A percentile compares a stretch with the other conserved stretches of the same genome.
Evolutionary conservation across 1,140 invertebrate species (phyloP).

Genomic region (Carcinoscorpius rotundicauda): DNA sequence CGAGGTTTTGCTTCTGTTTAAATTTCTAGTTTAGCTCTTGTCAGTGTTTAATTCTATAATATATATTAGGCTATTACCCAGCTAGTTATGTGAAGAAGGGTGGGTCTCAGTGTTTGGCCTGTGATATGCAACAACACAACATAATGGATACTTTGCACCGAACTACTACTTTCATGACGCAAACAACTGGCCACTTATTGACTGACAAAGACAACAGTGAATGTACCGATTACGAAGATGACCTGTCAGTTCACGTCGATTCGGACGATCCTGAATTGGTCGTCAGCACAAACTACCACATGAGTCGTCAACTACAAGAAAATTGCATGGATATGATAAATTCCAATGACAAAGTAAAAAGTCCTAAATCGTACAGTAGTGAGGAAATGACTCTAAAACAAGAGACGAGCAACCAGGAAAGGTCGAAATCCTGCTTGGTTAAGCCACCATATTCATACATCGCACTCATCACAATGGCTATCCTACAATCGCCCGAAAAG

Average conservation of each 20-base stretch:
- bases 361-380: conserved; percentile 1
- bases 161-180: too few relatives aligned
- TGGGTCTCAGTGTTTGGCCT: too few relatives aligned
- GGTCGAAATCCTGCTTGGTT: conserved; percentile 19
- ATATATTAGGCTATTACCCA: too few relatives aligned
- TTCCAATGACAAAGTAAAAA: conserved; percentile 1
- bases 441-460: conserved; percentile 50
- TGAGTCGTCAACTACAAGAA: conserved; percentile 4
- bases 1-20: too few relatives aligned
- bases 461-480: conserved; percentile 50
- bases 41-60: too few relatives aligned
- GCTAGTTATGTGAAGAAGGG: too few relatives aligned
- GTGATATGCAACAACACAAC: too few relatives aligned
- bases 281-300: conserved; percentile 10
- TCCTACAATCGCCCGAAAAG: conserved; percentile 40
- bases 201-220: too few relatives aligned
- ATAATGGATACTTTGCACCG: too few relatives aligned
- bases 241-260: conserved; percentile 12
- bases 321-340: conserved; percentile 12
- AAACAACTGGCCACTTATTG: too few relatives aligned
- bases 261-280: conserved; percentile 12
- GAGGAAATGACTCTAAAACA: neutral
- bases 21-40: too few relatives aligned
- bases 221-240: conserved; percentile 1
- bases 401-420: neutral